Evolutionary conservation across 1,140 invertebrate species (phyloP).

Genomic region (Drosophila paulistorum): DNA sequence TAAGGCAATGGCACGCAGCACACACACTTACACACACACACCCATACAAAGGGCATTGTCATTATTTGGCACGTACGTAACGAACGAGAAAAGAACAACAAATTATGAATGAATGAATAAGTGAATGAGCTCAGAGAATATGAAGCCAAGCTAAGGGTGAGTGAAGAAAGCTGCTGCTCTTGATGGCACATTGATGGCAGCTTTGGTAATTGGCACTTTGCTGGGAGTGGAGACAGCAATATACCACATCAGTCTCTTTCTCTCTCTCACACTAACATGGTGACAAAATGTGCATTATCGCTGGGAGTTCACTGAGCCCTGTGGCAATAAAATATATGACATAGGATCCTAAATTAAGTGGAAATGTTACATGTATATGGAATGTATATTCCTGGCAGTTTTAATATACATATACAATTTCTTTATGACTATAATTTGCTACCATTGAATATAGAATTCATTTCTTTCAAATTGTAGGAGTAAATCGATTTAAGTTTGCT

Average conservation of each 20-base stretch:
- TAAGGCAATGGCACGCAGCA: neutral
- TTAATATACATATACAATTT: neutral
- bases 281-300: slow-evolving; percentile 10
- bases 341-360: slow-evolving; percentile 4
- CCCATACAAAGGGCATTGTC: slow-evolving; percentile 47
- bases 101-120: slow-evolving; percentile 76
- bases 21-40: slow-evolving; percentile 20
- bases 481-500: too few relatives aligned
- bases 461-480: too few relatives aligned
- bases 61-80: slow-evolving; percentile 37
- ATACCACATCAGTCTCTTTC: neutral
- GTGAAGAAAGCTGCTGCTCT: neutral
- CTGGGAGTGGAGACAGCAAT: slow-evolving; percentile 29
- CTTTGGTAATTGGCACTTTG: slow-evolving; percentile 67
- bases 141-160: neutral
- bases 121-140: neutral
- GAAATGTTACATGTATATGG: neutral
- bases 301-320: neutral
- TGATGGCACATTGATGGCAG: slow-evolving; percentile 50
- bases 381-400: neutral
- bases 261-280: neutral
- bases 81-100: slow-evolving; percentile 47
- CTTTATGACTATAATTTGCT: neutral
- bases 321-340: slow-evolving; percentile 11
- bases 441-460: too few relatives aligned